Percentiles rank a stretch among this genome's conserved stretches.
phyloP scores from a whole-genome alignment of 2,113 vertebrate genomes.

The Aptenodytes patagonicus region DNA sequence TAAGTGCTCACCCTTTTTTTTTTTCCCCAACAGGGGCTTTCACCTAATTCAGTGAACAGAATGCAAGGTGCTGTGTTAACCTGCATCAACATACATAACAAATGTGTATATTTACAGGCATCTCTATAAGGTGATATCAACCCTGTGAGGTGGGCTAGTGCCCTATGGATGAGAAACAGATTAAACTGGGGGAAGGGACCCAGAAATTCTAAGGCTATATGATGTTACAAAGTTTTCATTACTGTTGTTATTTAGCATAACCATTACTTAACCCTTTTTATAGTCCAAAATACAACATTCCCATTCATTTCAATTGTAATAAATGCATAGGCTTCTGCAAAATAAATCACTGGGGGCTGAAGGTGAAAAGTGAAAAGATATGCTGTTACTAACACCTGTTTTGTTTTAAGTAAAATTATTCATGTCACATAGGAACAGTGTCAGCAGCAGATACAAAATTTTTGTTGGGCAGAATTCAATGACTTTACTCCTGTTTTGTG shows the following conservation, averaged over 20 bases:
- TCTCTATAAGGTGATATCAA: background rate
- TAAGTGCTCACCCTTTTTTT: background rate
- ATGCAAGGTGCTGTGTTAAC: background rate
- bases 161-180: background rate
- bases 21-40: background rate
- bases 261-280: background rate
- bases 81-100: background rate
- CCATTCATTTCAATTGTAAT: background rate
- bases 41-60: background rate
- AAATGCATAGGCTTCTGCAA: background rate
- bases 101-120: background rate
- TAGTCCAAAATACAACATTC: background rate
- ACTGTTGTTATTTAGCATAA: background rate
- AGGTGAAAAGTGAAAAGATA: background rate
- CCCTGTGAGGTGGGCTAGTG: background rate
- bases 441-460: background rate
- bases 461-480: background rate
- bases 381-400: background rate
- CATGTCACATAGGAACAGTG: background rate
- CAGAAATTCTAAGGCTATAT: background rate
- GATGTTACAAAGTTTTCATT: background rate
- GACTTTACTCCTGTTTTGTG: background rate
- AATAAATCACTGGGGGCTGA: background rate
- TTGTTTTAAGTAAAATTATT: conserved; percentile 7
- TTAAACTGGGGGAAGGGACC: background rate